Conservation (phyloP, 2,888 invertebrate species). For the Pocota personata region DNA sequence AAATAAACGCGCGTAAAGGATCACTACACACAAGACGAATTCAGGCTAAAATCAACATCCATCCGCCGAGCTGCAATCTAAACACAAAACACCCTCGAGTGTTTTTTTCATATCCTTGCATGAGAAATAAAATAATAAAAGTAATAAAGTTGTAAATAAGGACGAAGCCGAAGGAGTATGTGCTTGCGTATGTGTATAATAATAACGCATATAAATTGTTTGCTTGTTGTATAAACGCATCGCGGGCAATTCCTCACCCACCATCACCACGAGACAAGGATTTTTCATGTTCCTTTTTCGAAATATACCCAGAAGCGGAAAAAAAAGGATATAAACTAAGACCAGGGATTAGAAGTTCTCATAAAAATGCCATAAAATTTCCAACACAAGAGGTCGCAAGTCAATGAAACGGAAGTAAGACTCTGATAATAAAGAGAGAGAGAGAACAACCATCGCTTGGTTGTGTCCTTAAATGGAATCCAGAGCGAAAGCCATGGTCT, state of each 20-base stretch:
- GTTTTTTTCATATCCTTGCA: constrained; percentile 41
- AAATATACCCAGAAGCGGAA: constrained; percentile 42
- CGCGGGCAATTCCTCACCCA: constrained; percentile 9
- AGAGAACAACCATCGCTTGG: not conserved
- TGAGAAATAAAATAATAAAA: constrained; percentile 69
- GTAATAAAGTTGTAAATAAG: constrained; percentile 60
- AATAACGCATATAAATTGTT: constrained; percentile 62
- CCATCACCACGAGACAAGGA: not conserved
- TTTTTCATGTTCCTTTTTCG: not conserved
- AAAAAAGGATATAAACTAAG: constrained; percentile 54
- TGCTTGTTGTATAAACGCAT: constrained; percentile 60
- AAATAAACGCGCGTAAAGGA: constrained; percentile 64
- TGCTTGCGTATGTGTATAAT: constrained; percentile 1
- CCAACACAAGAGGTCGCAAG: constrained; percentile 59
- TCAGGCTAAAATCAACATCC: constrained; percentile 50
- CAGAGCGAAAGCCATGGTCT: not conserved
- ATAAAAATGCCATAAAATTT: constrained; percentile 65
- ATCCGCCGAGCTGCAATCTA: constrained; percentile 48
- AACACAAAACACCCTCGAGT: constrained; percentile 53
- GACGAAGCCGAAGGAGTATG: not conserved
- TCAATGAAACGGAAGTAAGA: constrained; percentile 68
- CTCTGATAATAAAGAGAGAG: constrained; percentile 46
- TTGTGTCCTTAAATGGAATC: not conserved
- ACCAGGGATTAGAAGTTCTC: constrained; percentile 58
- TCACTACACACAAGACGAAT: constrained; percentile 49